Base-by-base conservation (phyloP, 2,113 vertebrate species). In the Lonchura striata region DNA sequence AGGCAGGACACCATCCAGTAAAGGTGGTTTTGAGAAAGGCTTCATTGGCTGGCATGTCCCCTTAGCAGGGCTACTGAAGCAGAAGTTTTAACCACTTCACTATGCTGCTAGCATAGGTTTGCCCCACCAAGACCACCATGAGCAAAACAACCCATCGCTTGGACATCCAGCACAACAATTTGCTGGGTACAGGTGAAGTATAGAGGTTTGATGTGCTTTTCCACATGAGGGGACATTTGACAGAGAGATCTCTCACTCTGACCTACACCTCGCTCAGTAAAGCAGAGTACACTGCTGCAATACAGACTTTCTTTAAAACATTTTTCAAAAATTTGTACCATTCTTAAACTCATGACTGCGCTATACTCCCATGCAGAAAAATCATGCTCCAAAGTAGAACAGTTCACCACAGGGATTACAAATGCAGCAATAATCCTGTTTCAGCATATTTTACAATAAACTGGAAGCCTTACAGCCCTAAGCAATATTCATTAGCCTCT, bases 121-220 rank as follows among this genome's bases (percentile, higher is more conserved):
- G 53, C n/a, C 49, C 33, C 1, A 0, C 14, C 11, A 65, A 77
- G 30, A 78, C 9, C 44, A n/a, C 39, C 24, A 47, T 0, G 0
- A 83, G 39, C 49, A 82, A 86, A 86, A 63, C 12, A 8, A 39
- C 39, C 39, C 24, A n/a, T n/a, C n/a, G n/a, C n/a, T n/a, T n/a
- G n/a, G n/a, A n/a, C n/a, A 64, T 31, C 28, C 66, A 84, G 49
- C 30, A 44, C 49, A 42, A 54, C 18, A 50, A 3, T 44, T 37
- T 91, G 24, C 74, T 68, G 41, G 19, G 39, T 64, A 39, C 28
- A 28, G 17, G 44, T 5, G 53, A 46, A 31, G 1, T 18, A 4
- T 7, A 8, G 28, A 20, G 11, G 33, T 68, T 52, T 3, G 0
- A 64, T 17, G 7, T 3, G 2, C 8, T 41, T 52, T 71, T 69